Conservation (phyloP, 2,113 vertebrate species). For the Rhombomys opimus region DNA sequence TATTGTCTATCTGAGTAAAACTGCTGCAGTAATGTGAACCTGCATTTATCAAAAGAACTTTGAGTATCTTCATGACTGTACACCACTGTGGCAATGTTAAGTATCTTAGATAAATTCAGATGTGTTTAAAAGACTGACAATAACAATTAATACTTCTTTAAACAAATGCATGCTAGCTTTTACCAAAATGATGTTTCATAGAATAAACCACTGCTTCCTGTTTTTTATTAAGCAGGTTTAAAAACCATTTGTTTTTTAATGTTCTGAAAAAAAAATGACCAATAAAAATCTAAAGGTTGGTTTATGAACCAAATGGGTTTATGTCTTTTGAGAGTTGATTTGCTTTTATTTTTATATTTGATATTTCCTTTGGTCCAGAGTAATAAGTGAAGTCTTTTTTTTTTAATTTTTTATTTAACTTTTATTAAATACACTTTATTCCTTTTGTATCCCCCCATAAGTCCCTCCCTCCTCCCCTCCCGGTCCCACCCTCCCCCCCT, state of each 20-base stretch:
- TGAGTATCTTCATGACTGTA: background rate
- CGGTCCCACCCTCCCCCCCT: too few species aligned
- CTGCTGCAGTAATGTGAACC: background rate
- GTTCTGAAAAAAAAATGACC: background rate
- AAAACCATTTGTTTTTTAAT: background rate
- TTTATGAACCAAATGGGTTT: background rate
- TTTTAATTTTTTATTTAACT: too few species aligned
- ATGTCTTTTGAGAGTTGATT: background rate
- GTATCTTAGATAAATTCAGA: slow-evolving; percentile 25
- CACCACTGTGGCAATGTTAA: background rate
- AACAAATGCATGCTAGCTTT: background rate
- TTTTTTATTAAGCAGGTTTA: background rate
- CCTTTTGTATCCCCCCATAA: too few species aligned
- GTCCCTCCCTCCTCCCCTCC: too few species aligned
- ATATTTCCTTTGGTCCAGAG: background rate
- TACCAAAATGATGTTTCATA: slow-evolving; percentile 19
- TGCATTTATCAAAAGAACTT: slow-evolving; percentile 1
- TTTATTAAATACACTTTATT: too few species aligned
- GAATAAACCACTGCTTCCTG: background rate
- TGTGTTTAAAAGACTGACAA: background rate
- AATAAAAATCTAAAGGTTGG: background rate
- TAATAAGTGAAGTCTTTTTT: background rate
- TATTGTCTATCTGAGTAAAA: background rate
- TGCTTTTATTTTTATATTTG: background rate
- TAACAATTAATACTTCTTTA: slow-evolving; percentile 21